Evolutionary conservation across 2,113 vertebrate genomes (phyloP).

Genomic region (Sander vitreus): DNA sequence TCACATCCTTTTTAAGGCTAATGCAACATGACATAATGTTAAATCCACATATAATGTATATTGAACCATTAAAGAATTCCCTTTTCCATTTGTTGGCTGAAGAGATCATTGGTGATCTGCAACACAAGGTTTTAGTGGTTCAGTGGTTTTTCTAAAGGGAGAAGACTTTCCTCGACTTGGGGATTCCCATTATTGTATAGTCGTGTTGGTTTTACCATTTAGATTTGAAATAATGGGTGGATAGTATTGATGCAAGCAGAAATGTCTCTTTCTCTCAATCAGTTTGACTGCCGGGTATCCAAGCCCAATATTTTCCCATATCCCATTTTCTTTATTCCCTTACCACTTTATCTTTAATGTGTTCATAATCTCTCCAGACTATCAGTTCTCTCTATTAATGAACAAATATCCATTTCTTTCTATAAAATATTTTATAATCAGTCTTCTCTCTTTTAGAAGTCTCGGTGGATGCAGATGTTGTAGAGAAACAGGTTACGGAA

Average conservation of each 20-base stretch:
- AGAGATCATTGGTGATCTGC: conserved; percentile 1
- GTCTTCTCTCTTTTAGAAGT: conserved; percentile 61
- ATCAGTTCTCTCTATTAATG: not conserved
- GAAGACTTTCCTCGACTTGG: not conserved
- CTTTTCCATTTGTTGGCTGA: not conserved
- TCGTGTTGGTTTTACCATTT: conserved; percentile 3
- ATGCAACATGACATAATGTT: conserved; percentile 10
- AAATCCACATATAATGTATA: not conserved
- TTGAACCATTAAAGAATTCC: not conserved
- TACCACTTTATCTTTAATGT: not conserved
- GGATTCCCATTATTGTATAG: not conserved
- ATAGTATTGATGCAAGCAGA: not conserved
- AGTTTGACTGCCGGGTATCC: not conserved
- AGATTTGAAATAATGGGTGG: not conserved
- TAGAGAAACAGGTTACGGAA: conserved; percentile 51
- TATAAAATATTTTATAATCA: not conserved
- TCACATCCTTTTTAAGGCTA: conserved; percentile 15
- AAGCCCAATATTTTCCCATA: not conserved
- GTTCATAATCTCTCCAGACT: not conserved
- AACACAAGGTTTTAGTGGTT: not conserved
- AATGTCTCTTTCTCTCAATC: not conserved
- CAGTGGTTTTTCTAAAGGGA: not conserved
- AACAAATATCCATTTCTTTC: not conserved
- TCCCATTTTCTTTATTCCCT: not conserved
- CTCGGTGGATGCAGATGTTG: conserved; percentile 50